These are phyloP conservation scores for Salvelinus fontinalis DNA, from an alignment of 2,113 vertebrate genomes.

Conservation along the genomic window DNA sequence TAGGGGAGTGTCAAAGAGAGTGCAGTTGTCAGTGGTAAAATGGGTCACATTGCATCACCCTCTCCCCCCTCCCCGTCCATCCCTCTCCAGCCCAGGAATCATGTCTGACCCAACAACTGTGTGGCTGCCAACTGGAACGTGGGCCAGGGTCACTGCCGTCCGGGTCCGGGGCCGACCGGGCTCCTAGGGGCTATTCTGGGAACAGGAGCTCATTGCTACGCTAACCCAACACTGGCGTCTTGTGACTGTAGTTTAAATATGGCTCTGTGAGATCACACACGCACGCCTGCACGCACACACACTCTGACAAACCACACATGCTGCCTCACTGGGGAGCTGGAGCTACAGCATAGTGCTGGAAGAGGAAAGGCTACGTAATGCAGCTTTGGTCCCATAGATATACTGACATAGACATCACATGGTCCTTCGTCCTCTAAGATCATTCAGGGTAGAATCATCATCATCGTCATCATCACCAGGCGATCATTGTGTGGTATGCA, in stretches of 20 bases:
- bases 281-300: no score
- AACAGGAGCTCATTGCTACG: conserved; percentile 71
- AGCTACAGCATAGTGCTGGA: conserved; percentile 19
- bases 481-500: neutral
- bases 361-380: no score
- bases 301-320: conserved; percentile 4
- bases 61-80: neutral
- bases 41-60: conserved; percentile 58
- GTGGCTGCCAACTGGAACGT: conserved; percentile 74
- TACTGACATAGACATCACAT: neutral
- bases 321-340: conserved; percentile 27
- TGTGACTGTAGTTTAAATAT: conserved; percentile 75
- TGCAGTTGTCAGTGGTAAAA: conserved; percentile 63
- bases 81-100: conserved; percentile 59
- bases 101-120: conserved; percentile 72
- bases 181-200: conserved; percentile 74
- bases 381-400: no score
- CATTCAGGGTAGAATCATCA: conserved; percentile 22
- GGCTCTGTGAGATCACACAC: conserved; percentile 54
- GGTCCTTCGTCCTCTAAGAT: conserved; percentile 21
- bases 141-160: conserved; percentile 62
- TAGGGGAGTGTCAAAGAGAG: conserved; percentile 45
- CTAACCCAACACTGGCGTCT: conserved; percentile 73
- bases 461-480: conserved; percentile 7
- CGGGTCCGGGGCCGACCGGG: conserved; percentile 54